Evolutionary conservation across 2,888 invertebrate genomes (phyloP).

Genomic region (Aplocera efformata): DNA sequence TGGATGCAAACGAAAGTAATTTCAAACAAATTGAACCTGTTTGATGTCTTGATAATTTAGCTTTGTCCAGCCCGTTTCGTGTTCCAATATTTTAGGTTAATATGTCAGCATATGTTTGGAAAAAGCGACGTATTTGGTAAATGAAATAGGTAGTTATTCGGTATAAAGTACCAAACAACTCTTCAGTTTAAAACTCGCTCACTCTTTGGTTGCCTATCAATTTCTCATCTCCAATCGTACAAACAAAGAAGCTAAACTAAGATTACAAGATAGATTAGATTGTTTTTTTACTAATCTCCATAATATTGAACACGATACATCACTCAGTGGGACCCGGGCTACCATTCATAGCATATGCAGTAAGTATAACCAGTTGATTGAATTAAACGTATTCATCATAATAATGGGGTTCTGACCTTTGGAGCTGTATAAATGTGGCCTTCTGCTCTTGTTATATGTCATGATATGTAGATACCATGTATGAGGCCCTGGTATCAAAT

Average conservation of each 20-base stretch:
- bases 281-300: conserved; percentile 33
- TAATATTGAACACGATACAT: conserved; percentile 51
- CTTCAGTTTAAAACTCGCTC: too few species aligned
- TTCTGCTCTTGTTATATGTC: conserved; percentile 21
- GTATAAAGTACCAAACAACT: too few species aligned
- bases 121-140: too few species aligned
- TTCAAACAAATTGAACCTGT: too few species aligned
- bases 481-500: too few species aligned
- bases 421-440: conserved; percentile 3
- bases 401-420: conserved; percentile 49
- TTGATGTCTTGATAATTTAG: too few species aligned
- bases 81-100: too few species aligned
- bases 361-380: conserved; percentile 47
- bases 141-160: too few species aligned
- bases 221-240: conserved; percentile 10
- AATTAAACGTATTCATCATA: conserved; percentile 67
- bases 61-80: too few species aligned
- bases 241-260: conserved; percentile 23
- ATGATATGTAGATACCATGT: background rate
- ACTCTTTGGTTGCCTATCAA: conserved; percentile 6
- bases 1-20: too few species aligned
- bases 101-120: too few species aligned
- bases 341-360: conserved; percentile 37
- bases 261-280: conserved; percentile 34
- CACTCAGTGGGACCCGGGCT: conserved; percentile 54